Percentiles rank a stretch among this genome's conserved stretches.
Conservation (phyloP, 2,797 vertebrate genomes). For the Tiaroga cobitis region DNA sequence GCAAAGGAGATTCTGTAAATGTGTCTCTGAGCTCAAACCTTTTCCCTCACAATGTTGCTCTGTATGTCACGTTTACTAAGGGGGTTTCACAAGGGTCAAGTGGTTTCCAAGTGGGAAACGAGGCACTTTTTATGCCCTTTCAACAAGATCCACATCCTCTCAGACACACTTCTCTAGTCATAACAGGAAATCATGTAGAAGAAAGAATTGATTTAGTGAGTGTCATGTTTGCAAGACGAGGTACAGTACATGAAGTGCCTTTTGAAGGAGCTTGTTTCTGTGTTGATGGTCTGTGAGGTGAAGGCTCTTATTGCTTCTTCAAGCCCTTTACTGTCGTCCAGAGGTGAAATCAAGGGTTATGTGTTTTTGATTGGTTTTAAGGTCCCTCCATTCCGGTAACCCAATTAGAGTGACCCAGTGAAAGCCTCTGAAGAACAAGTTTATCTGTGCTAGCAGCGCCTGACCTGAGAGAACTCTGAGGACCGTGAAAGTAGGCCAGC, state of each 20-base stretch:
- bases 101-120: not conserved
- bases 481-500: slow-evolving; percentile 24
- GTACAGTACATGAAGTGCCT: not conserved
- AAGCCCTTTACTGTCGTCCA: not conserved
- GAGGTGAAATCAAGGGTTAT: slow-evolving; percentile 7
- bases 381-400: not conserved
- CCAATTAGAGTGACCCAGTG: slow-evolving; percentile 21
- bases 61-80: not conserved
- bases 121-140: not conserved
- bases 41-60: not conserved
- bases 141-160: not conserved
- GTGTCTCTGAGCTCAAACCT: not conserved
- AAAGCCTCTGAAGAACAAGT: not conserved
- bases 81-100: not conserved
- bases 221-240: not conserved
- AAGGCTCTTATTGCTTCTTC: slow-evolving; percentile 4
- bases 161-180: not conserved
- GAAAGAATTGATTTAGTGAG: not conserved
- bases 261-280: not conserved
- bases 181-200: not conserved
- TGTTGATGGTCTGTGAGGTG: not conserved
- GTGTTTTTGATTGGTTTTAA: slow-evolving; percentile 11
- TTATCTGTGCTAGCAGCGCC: not conserved
- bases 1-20: not conserved
- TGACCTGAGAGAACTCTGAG: not conserved